These are phyloP conservation scores for Sinhomidia bicolor DNA, from an alignment of 2,888 invertebrate species.

Conservation along the genomic window DNA sequence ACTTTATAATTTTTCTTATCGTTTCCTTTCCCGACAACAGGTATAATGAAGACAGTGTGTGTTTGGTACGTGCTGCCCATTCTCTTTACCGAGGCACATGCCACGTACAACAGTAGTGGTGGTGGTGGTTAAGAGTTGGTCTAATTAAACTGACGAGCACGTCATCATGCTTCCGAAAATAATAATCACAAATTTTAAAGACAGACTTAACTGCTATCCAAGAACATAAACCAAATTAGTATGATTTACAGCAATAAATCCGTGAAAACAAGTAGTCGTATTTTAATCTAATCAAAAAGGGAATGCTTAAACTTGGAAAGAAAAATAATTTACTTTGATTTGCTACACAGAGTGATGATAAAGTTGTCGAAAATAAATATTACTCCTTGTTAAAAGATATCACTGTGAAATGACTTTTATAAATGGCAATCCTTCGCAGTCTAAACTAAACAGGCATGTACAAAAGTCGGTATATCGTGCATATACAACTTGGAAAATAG, in stretches of 20 bases:
- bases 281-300: slow-evolving; percentile 17
- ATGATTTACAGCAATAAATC: not conserved
- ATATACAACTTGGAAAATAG: too few species aligned
- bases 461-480: too few species aligned
- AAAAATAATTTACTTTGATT: not conserved
- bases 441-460: too few species aligned
- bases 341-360: not conserved
- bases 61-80: slow-evolving; percentile 8
- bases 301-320: too few species aligned
- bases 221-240: not conserved
- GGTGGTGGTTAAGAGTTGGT: not conserved
- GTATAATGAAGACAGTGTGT: not conserved
- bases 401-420: too few species aligned
- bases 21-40: not conserved
- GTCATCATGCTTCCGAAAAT: not conserved
- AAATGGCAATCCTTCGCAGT: too few species aligned
- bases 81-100: not conserved
- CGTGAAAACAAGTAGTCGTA: not conserved
- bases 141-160: slow-evolving; percentile 6
- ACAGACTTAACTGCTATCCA: not conserved
- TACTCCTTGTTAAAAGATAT: too few species aligned
- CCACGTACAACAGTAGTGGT: not conserved
- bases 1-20: not conserved
- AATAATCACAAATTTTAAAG: not conserved
- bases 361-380: not conserved